Evolutionary conservation across 2,888 invertebrate genomes (phyloP), one percentile per base, ranked within the genome.

Genomic region (Tinea semifulvella): DNA sequence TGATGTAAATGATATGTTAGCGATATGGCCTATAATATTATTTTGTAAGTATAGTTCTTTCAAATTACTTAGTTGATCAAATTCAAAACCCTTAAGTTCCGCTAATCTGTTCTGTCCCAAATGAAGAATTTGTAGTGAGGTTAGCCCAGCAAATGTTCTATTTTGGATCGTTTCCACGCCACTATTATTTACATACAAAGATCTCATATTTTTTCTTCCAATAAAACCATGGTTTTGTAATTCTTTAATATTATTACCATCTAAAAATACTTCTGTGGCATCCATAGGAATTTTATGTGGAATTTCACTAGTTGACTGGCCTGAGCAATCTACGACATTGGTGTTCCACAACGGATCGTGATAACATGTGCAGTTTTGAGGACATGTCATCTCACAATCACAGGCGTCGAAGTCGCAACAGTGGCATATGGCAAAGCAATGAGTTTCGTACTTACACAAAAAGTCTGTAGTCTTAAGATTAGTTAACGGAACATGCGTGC

Each of bases 351-450:
- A 88, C 66, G 93, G 92, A 64, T 97, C 96, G 69, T 95, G 94
- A 76, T 94, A 96, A 71, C 97, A 97, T 54, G 91, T 90, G 80
- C 97, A 97, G 60, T 94, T 94, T 57, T 88, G 86, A 22, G 97
- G 97, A 63, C 97, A 97, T 51, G 92, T 94, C 92, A 96, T 94
- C 81, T 96, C 94, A 76, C 97, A 97, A 73, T 96, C 96, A 73
- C 97, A 97, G 49, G 93, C 93, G 65, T 95, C 95, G 66, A 94
- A 96, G 66, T 96, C 96, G 74, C 97, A 97, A 74, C 97, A 97
- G 67, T 94, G 94, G 73, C 97, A 97, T 43, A 94, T 85, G 28
- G 95, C 92, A 71, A 96, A 96, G 77, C 97, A 97, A 74, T 96
- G 94, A 44, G 91, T 89, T 63, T 92, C 91, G 81, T 96, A 96